A percentile compares a stretch with the other conserved stretches of the same genome.
phyloP scores from a whole-genome alignment of 1,140 invertebrate genomes.

The Drosophila kurseongensis region DNA sequence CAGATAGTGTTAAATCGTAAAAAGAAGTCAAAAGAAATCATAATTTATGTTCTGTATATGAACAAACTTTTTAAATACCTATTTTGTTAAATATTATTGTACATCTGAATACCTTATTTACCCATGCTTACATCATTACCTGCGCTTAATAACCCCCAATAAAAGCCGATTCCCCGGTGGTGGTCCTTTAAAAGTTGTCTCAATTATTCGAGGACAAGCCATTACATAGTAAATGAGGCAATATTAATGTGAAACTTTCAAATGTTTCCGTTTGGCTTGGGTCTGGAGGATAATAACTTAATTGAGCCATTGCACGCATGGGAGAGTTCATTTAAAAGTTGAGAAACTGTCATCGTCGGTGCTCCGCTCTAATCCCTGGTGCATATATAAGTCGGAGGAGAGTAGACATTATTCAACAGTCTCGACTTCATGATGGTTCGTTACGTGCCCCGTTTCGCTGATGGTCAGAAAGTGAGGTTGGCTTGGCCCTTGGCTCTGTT shows the following conservation, averaged over 20 bases:
- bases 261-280: slow-evolving; percentile 44
- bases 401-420: slow-evolving; percentile 10
- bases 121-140: slow-evolving; percentile 34
- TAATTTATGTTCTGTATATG: not conserved
- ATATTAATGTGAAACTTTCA: slow-evolving; percentile 66
- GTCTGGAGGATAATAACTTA: slow-evolving; percentile 66
- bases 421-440: slow-evolving; percentile 53
- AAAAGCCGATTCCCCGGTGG: slow-evolving; percentile 1
- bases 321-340: slow-evolving; percentile 69
- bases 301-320: slow-evolving; percentile 74
- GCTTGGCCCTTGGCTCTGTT: slow-evolving; percentile 63
- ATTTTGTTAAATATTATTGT: not conserved
- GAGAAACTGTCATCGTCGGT: slow-evolving; percentile 44
- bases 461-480: slow-evolving; percentile 60
- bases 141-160: slow-evolving; percentile 13
- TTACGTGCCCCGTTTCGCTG: slow-evolving; percentile 62
- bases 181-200: slow-evolving; percentile 16
- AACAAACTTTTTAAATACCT: not conserved
- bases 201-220: slow-evolving; percentile 42
- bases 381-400: slow-evolving; percentile 6
- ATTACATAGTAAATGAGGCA: slow-evolving; percentile 61
- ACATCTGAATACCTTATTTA: not conserved
- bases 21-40: too few relatives aligned
- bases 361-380: slow-evolving; percentile 26
- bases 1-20: too few relatives aligned